A percentile compares a stretch with the other conserved stretches of the same genome.
phyloP scores from a whole-genome alignment of 2,113 vertebrate species.

The Patagioenas fasciata region DNA sequence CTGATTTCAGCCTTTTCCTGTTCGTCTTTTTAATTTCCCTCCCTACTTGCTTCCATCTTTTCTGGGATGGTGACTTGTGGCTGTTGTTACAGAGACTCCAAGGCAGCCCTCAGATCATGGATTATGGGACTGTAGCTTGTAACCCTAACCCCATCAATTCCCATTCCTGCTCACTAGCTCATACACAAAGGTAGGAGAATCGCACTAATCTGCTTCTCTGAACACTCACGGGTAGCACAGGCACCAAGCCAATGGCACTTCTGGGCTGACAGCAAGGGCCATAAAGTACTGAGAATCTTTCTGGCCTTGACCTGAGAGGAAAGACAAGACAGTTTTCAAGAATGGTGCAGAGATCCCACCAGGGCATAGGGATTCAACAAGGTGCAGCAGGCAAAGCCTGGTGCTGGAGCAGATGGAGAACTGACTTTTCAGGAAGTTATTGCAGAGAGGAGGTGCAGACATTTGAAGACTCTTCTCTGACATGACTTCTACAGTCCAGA shows the following conservation, averaged over 20 bases:
- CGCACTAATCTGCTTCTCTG: background rate
- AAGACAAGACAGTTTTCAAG: background rate
- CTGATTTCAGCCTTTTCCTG: background rate
- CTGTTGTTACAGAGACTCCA: conserved; percentile 59
- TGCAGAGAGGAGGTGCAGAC: background rate
- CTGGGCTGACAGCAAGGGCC: background rate
- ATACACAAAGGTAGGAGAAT: conserved; percentile 45
- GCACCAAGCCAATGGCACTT: conserved; percentile 31
- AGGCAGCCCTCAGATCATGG: conserved; percentile 24
- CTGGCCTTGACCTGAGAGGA: background rate
- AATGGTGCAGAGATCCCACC: background rate
- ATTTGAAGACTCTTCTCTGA: background rate
- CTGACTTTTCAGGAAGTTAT: background rate
- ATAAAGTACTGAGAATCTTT: background rate
- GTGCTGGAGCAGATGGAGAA: background rate
- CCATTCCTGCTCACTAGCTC: conserved; percentile 37
- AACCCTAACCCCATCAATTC: conserved; percentile 19
- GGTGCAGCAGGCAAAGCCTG: background rate
- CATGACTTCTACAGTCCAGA: background rate
- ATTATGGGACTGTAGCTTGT: conserved; percentile 39
- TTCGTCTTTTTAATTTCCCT: background rate
- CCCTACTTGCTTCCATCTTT: background rate
- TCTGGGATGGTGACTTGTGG: conserved; percentile 6
- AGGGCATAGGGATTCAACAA: background rate
- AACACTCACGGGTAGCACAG: background rate